Evolutionary conservation across 2,113 vertebrate species (phyloP).

Genomic region (Catagonus wagneri): DNA sequence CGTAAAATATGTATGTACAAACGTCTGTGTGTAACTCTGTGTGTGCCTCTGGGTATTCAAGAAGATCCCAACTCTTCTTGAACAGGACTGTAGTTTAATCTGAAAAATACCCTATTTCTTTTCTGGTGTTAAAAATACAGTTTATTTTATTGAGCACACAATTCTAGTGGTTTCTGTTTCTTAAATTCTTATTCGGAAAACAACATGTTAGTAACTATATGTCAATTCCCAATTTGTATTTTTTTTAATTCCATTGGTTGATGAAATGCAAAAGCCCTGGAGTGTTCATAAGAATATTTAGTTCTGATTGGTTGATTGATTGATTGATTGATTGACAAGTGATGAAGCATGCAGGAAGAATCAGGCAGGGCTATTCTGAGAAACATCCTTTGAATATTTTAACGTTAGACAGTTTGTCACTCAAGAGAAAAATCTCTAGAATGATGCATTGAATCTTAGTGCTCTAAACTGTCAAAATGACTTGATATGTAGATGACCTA

Average conservation of each 20-base stretch:
- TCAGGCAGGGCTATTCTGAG: slow-evolving; percentile 60
- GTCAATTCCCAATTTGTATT: neutral
- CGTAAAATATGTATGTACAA: neutral
- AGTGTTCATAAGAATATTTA: neutral
- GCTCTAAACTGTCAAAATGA: neutral
- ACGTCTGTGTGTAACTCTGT: neutral
- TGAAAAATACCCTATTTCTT: neutral
- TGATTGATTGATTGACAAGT: slow-evolving; percentile 63
- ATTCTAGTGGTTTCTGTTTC: neutral
- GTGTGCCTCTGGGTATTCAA: neutral
- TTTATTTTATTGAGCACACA: neutral
- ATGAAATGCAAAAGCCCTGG: slow-evolving; percentile 41
- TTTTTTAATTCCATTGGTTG: neutral
- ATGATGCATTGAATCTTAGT: neutral
- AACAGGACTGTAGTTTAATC: neutral
- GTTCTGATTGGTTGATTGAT: slow-evolving; percentile 18
- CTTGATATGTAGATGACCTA: neutral
- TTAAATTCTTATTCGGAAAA: slow-evolving; percentile 45
- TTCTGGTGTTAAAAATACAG: neutral
- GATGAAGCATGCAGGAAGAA: slow-evolving; percentile 44
- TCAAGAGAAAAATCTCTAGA: slow-evolving; percentile 18
- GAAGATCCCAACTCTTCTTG: neutral
- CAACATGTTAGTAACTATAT: slow-evolving; percentile 19
- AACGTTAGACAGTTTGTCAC: slow-evolving; percentile 63
- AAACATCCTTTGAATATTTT: slow-evolving; percentile 64